Conservation (phyloP, 2,888 invertebrate genomes). For the Vesta saturnalis region DNA sequence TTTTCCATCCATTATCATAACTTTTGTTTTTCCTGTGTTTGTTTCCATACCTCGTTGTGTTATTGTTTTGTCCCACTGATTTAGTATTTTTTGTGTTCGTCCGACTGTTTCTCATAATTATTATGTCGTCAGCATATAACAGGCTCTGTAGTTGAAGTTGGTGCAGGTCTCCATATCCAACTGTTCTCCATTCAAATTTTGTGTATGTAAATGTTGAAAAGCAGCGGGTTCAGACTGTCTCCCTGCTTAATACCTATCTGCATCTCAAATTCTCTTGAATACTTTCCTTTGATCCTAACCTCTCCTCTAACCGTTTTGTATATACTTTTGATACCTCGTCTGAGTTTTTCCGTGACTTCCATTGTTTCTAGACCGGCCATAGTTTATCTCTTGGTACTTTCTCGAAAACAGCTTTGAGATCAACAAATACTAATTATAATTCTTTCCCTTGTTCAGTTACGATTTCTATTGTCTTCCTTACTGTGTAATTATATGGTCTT, state of each 20-base stretch:
- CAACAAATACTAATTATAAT: conserved; percentile 14
- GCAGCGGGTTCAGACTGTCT: too few species aligned
- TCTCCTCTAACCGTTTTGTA: conserved; percentile 13
- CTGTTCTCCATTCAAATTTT: too few species aligned
- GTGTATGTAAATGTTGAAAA: conserved; percentile 13
- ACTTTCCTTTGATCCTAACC: conserved; percentile 5
- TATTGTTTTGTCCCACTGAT: too few species aligned
- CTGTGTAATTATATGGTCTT: too few species aligned
- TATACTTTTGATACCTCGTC: conserved; percentile 12
- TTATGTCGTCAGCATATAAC: conserved; percentile 8
- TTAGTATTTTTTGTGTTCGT: too few species aligned
- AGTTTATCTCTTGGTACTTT: conserved; percentile 11
- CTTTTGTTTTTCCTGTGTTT: too few species aligned
- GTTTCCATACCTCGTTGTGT: too few species aligned
- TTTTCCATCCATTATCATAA: too few species aligned
- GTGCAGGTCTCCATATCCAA: too few species aligned
- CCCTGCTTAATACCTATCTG: conserved; percentile 12
- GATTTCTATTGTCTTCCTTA: too few species aligned
- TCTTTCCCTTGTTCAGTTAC: conserved; percentile 11
- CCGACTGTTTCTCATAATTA: too few species aligned
- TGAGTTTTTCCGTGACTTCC: too few species aligned
- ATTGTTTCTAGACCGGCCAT: conserved; percentile 2
- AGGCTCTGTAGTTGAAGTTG: conserved; percentile 21
- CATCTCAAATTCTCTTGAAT: conserved; percentile 10
- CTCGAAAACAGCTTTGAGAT: conserved; percentile 5